A percentile compares a stretch with the other conserved stretches of the same genome.
These are phyloP conservation scores for Semaprochilodus insignis DNA, from an alignment of 2,797 vertebrate species.

Conservation along the genomic window DNA sequence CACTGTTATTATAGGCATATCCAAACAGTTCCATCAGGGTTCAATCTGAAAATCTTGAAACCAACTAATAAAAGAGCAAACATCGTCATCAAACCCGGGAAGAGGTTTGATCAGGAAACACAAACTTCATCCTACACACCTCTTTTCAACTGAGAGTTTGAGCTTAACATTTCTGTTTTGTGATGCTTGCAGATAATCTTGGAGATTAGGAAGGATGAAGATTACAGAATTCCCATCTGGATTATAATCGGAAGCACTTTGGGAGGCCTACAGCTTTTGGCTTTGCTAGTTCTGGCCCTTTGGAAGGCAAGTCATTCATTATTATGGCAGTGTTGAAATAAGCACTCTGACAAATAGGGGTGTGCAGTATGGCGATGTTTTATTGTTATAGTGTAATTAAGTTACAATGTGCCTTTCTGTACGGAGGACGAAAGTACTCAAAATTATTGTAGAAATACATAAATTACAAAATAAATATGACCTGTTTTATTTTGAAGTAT, in stretches of 20 bases:
- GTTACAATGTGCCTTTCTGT: too few species aligned
- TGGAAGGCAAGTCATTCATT: constrained; percentile 86
- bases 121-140: neutral
- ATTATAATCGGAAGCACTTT: constrained; percentile 91
- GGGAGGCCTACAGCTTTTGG: constrained; percentile 91
- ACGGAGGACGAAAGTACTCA: too few species aligned
- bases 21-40: neutral
- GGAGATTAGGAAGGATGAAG: constrained; percentile 88
- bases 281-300: constrained; percentile 86
- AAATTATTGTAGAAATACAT: too few species aligned
- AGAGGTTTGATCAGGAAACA: neutral
- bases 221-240: constrained; percentile 85
- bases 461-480: too few species aligned
- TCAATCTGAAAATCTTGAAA: neutral
- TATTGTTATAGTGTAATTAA: too few species aligned
- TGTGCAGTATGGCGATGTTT: too few species aligned
- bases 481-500: too few species aligned
- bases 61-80: neutral
- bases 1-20: too few species aligned
- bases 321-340: neutral
- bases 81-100: too few species aligned
- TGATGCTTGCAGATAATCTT: constrained; percentile 80
- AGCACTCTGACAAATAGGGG: neutral
- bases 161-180: constrained; percentile 1
- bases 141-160: neutral